A percentile compares a stretch with the other conserved stretches of the same genome.
These are phyloP conservation scores for Neomonachus schauinslandi DNA, from an alignment of 2,113 vertebrate genomes.

Conservation along the genomic window DNA sequence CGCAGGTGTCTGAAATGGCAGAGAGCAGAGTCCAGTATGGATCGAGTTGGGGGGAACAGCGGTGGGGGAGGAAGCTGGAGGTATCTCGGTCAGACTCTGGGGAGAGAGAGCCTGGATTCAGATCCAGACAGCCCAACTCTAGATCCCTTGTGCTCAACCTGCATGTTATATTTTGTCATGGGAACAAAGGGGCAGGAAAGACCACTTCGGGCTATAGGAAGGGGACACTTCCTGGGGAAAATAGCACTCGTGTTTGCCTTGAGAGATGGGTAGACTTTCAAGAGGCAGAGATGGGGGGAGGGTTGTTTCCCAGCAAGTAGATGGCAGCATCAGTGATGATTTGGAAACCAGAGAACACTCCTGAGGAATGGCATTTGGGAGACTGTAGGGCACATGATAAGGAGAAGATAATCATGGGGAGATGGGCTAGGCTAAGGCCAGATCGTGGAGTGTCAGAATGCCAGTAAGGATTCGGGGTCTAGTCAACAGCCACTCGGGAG, in stretches of 20 bases:
- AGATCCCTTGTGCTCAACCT: not conserved
- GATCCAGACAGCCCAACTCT: not conserved
- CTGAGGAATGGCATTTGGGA: not conserved
- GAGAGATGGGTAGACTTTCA: slow-evolving; percentile 40
- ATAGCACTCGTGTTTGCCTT: slow-evolving; percentile 50
- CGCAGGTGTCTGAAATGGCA: not conserved
- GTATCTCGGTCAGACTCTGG: not conserved
- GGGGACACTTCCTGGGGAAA: slow-evolving; percentile 62
- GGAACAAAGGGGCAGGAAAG: slow-evolving; percentile 66
- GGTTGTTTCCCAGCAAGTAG: not conserved
- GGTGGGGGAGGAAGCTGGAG: not conserved
- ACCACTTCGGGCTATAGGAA: slow-evolving; percentile 57
- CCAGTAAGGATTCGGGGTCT: not conserved
- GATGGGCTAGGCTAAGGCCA: not conserved
- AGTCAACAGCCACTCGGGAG: not conserved
- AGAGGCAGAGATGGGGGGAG: slow-evolving; percentile 23
- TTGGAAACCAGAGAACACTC: not conserved
- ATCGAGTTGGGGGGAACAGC: rapidly evolving
- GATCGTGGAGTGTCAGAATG: not conserved
- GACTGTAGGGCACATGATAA: not conserved
- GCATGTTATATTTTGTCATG: not conserved
- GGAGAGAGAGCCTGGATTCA: not conserved
- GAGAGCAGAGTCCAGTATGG: not conserved
- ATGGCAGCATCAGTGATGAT: not conserved
- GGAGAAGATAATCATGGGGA: not conserved